A percentile compares a stretch with the other conserved stretches of the same genome.
phyloP scores from a whole-genome alignment of 2,888 invertebrate species.

The Pristionchus japonicus region DNA sequence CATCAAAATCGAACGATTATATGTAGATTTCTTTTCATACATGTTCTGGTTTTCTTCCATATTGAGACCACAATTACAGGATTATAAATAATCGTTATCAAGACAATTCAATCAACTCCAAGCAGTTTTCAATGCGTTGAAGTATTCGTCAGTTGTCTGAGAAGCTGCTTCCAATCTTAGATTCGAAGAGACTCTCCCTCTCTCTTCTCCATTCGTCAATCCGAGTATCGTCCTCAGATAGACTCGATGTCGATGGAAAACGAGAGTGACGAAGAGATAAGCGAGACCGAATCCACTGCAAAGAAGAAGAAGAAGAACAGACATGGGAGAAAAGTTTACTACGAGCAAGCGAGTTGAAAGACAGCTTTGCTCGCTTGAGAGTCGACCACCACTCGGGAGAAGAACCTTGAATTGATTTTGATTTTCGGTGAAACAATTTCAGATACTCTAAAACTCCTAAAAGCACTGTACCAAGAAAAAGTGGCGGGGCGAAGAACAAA shows the following conservation, averaged over 20 bases:
- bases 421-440: too few species aligned
- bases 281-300: background rate
- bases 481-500: background rate
- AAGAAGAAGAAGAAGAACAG: background rate
- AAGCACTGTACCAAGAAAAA: background rate
- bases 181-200: background rate
- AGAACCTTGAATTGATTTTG: too few species aligned
- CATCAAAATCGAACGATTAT: too few species aligned
- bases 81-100: too few species aligned
- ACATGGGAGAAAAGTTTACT: background rate
- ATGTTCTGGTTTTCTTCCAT: too few species aligned
- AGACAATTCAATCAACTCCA: background rate
- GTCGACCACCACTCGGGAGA: background rate
- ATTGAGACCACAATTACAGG: too few species aligned
- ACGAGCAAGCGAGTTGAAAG: background rate
- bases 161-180: background rate
- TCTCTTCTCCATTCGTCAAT: background rate
- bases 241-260: background rate
- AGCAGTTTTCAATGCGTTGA: background rate
- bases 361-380: constrained; percentile 4
- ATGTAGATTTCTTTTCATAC: too few species aligned
- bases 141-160: background rate
- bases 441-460: background rate
- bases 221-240: background rate
- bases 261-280: background rate